These are phyloP conservation scores for Pollenia amentaria DNA, from an alignment of 2,888 invertebrate species.

Conservation along the genomic window DNA sequence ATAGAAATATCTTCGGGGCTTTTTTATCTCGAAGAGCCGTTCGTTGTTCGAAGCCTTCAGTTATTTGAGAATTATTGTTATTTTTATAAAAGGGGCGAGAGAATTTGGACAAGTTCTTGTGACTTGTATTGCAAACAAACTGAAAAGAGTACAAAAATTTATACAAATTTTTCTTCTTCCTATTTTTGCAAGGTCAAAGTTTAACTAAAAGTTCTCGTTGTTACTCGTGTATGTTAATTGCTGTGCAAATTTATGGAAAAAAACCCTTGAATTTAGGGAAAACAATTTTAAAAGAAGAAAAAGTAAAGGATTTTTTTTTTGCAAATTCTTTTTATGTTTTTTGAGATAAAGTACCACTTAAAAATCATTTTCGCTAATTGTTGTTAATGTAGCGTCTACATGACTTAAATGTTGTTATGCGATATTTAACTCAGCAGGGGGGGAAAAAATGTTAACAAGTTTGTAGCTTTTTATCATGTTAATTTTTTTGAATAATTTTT, in stretches of 20 bases:
- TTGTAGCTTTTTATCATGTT: neutral
- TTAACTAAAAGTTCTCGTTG: constrained; percentile 77
- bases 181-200: constrained; percentile 79
- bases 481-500: no score
- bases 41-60: neutral
- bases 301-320: constrained; percentile 41
- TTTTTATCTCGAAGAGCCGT: no score
- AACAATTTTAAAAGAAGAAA: constrained; percentile 18
- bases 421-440: neutral
- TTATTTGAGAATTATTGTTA: constrained; percentile 41
- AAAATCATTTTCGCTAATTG: constrained; percentile 70
- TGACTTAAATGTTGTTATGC: constrained; percentile 56
- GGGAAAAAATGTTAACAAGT: neutral
- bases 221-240: constrained; percentile 69
- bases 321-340: constrained; percentile 11
- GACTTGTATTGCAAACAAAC: constrained; percentile 75
- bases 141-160: constrained; percentile 57
- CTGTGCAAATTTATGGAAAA: constrained; percentile 62
- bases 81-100: constrained; percentile 77
- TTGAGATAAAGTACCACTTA: constrained; percentile 64
- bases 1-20: no score
- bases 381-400: constrained; percentile 68
- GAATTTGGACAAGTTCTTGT: constrained; percentile 81
- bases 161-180: constrained; percentile 34
- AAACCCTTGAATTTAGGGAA: constrained; percentile 31